Base-by-base conservation (phyloP, 1,140 invertebrate genomes). In the Camponotus vicinus region DNA sequence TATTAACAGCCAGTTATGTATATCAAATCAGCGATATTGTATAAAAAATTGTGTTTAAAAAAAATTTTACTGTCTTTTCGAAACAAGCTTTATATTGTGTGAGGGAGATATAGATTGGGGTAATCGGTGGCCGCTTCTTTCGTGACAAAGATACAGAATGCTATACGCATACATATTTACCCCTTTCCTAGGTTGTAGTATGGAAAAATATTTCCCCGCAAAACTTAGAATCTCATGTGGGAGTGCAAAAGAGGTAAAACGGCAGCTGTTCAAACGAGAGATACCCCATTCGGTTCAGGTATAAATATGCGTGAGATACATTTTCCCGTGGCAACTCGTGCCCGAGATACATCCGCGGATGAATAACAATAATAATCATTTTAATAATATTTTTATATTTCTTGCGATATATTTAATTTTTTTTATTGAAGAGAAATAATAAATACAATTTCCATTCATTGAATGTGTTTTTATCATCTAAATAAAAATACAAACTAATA, bases 261-360 rank as follows among this genome's bases (percentile, higher is more conserved):
- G 27, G 88, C 93, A 93, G 92, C 92, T 94, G 93, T 93, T 94
- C 91, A 92, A 94, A 94, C 92, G 89, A 52, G 57, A 77, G 75
- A 83, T 91, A 45, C 4, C 86, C 32, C 73, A 64, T 64, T 67
- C 85, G 87, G 85, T 86, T 85, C 87, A 79, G 63, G 32, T 67
- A 55, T 27, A n/a, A 66, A 40, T 15, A n/a, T 49, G 40, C 15
- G 1, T 37, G 11, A 9, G 7, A 42, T 9, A 27, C 21, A 57
- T n/a, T 69, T 34, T 71, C 18, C 5, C 8, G 0, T 32, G 2
- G n/a, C 55, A 21, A 42, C 1, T 15, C 34, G 11, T 32, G 6
- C n/a, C 27, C 6, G 45, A 63, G 4, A 27, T 3, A 11, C 13
- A 18, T 61, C 21, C 9, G 55, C 18, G 6, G 8, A n/a, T 2